Evolutionary conservation across 2,113 vertebrate species (phyloP).

Genomic region (Oncorhynchus gorbuscha): DNA sequence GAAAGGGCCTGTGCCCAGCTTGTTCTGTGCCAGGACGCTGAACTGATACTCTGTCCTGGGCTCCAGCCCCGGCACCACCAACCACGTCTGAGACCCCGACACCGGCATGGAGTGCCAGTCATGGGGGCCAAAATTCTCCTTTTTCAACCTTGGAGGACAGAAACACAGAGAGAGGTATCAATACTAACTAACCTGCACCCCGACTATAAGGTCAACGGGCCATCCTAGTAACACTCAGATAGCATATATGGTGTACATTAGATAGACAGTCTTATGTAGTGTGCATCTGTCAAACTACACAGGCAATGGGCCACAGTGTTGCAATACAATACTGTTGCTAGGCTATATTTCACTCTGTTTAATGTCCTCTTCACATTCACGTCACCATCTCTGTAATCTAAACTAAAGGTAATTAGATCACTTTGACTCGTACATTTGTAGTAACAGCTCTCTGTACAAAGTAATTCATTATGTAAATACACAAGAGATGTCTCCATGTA

Average conservation of each 20-base stretch:
- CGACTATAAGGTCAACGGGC: neutral
- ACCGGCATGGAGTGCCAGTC: slow-evolving; percentile 96
- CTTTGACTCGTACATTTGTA: no score
- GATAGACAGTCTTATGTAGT: no score
- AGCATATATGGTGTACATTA: neutral
- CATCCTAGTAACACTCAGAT: neutral
- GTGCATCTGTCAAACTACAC: no score
- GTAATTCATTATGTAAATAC: slow-evolving; percentile 9
- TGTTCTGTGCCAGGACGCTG: slow-evolving; percentile 98
- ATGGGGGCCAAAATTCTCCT: slow-evolving; percentile 92
- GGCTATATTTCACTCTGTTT: neutral
- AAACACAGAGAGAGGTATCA: slow-evolving; percentile 11
- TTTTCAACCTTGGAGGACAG: slow-evolving; percentile 84
- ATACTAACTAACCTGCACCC: neutral
- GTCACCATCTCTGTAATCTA: slow-evolving; percentile 8
- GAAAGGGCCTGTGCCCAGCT: slow-evolving; percentile 97
- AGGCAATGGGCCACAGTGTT: neutral
- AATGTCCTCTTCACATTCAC: slow-evolving; percentile 10
- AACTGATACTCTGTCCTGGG: slow-evolving; percentile 97
- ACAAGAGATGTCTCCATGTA: neutral
- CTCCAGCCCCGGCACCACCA: slow-evolving; percentile 91
- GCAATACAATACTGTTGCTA: neutral
- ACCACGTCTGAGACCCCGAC: slow-evolving; percentile 86
- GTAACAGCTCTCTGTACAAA: neutral
- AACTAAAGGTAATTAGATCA: no score